phyloP scores from a whole-genome alignment of 1,140 invertebrate genomes.

The Cyclargus thomasi region DNA sequence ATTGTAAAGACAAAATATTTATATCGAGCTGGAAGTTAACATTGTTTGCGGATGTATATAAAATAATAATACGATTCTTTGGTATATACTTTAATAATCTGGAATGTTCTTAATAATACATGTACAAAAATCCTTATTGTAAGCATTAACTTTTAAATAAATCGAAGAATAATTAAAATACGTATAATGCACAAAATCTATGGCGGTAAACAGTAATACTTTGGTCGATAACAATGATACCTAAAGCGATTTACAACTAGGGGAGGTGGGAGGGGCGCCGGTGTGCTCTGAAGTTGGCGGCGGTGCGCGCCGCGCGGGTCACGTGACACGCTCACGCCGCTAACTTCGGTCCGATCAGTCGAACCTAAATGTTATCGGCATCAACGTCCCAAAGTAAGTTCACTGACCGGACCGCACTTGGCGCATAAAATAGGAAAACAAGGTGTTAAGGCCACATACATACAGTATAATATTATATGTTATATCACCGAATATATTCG shows the following conservation, averaged over 20 bases:
- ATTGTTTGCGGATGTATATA: neutral
- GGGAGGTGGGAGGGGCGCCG: constrained; percentile 4
- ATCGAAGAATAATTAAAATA: constrained; percentile 19
- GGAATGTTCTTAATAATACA: constrained; percentile 62
- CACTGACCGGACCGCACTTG: neutral
- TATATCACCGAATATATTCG: no score
- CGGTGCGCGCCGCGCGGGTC: neutral
- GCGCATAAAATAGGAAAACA: neutral
- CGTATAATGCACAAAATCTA: constrained; percentile 37
- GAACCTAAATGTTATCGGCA: no score
- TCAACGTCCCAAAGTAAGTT: no score
- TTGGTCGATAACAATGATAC: constrained; percentile 40
- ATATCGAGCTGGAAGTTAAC: no score
- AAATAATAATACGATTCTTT: constrained; percentile 44
- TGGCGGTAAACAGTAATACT: constrained; percentile 58
- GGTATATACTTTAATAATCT: constrained; percentile 60
- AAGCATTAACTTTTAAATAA: constrained; percentile 29
- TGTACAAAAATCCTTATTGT: constrained; percentile 40
- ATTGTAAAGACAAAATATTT: no score
- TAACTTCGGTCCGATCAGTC: neutral
- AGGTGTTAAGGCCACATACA: neutral
- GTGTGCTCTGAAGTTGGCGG: neutral
- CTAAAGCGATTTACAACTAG: constrained; percentile 18
- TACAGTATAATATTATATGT: neutral
- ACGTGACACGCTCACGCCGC: neutral